phyloP scores from a whole-genome alignment of 2,888 invertebrate species.

The Lepidochitona cinerea region DNA sequence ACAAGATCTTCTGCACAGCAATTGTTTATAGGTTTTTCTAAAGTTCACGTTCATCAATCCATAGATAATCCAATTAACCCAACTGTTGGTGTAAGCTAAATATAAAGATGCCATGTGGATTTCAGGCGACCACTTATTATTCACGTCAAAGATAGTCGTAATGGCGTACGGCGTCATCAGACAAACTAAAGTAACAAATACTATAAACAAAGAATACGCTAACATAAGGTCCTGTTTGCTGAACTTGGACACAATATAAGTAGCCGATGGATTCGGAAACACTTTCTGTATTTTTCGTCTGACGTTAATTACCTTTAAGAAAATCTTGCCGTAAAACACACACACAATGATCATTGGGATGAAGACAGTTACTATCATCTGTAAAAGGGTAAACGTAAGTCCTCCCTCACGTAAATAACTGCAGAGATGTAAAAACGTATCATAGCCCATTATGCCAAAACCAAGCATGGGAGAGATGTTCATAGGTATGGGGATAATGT shows the following conservation, averaged over 20 bases:
- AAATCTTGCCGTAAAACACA: conserved; percentile 12
- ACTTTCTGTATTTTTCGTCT: neutral
- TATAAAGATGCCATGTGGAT: conserved; percentile 18
- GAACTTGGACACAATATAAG: conserved; percentile 11
- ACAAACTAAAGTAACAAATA: conserved; percentile 15
- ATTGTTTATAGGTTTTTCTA: conserved; percentile 10
- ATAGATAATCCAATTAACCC: conserved; percentile 26
- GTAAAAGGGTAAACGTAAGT: conserved; percentile 9
- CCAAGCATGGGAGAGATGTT: conserved; percentile 15
- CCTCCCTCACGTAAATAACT: conserved; percentile 15
- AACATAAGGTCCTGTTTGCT: conserved; percentile 15
- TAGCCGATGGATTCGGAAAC: neutral
- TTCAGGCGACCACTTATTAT: conserved; percentile 14
- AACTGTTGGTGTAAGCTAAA: conserved; percentile 21
- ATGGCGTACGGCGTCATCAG: conserved; percentile 22
- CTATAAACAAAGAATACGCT: conserved; percentile 14
- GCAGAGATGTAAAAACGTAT: conserved; percentile 15
- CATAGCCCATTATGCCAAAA: conserved; percentile 12
- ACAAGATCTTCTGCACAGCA: conserved; percentile 9
- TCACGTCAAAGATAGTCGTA: conserved; percentile 12
- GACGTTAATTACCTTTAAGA: neutral
- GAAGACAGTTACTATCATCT: neutral
- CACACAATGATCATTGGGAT: conserved; percentile 13
- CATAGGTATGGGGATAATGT: conserved; percentile 7
- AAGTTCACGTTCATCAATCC: conserved; percentile 23